Evolutionary conservation across 2,113 vertebrate genomes (phyloP).

Genomic region (Chiloscyllium plagiosum): DNA sequence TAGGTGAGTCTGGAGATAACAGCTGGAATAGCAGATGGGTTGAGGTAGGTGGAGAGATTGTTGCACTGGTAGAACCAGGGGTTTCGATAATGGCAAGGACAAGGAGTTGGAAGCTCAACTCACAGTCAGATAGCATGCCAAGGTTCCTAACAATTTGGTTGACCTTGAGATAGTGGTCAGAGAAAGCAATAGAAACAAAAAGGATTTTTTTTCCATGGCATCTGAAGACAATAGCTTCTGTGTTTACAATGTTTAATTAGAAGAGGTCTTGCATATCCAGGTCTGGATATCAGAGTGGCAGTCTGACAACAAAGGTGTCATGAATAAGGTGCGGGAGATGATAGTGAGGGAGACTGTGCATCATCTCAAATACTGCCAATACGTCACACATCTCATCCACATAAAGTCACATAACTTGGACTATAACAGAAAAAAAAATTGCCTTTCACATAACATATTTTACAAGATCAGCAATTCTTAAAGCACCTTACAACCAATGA

Average conservation of each 20-base stretch:
- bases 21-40: background rate
- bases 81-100: background rate
- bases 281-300: background rate
- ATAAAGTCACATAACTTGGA: background rate
- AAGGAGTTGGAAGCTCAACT: background rate
- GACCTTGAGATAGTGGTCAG: background rate
- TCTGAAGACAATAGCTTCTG: background rate
- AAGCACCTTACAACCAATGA: background rate
- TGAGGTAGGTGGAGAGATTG: background rate
- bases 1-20: background rate
- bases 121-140: background rate
- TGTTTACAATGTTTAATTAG: background rate
- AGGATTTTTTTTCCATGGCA: background rate
- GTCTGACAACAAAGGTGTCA: background rate
- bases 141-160: background rate
- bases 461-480: background rate
- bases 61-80: background rate
- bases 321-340: background rate
- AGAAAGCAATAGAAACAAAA: background rate
- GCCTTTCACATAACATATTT: background rate
- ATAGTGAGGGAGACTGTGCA: background rate
- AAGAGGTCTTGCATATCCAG: background rate
- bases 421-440: background rate
- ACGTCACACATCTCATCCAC: background rate
- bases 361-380: background rate